Evolutionary conservation across 2,888 invertebrate genomes (phyloP), one percentile per base, ranked within the genome.

Genomic region (Agrochola lota): DNA sequence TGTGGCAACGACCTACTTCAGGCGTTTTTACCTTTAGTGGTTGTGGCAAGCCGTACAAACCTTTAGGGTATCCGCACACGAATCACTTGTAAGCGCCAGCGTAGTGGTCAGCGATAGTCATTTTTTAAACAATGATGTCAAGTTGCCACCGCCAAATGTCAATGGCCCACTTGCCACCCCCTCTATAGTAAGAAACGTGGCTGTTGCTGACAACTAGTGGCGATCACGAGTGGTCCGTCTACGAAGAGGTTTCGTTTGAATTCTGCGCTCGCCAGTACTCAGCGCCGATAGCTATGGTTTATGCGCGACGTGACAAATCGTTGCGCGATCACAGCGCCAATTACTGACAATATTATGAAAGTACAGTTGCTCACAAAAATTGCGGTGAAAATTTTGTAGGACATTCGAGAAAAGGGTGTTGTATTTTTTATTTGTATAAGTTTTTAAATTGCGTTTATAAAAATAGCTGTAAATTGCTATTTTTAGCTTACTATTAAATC

Each of bases 231-330:
- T 49, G 5, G 83, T 12, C n/a, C 83, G 83, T 78, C 26, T 82
- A 76, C 11, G 26, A 2, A 40, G 12, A 35, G 0, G 8, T 62
- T 74, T 30, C 46, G n/a, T 55, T 57, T 23, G 26, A 57, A n/a
- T 85, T 66, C 67, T 30, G 23, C 20, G 23, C 60, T 20, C 30
- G 55, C 57, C 71, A 49, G 79, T 74, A 77, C 74, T 62, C 52
- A 26, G 71, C 20, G 71, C 64, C 73, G 73, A 82, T 72, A 77
- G 59, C 78, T 71, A 74, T 82, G 67, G 72, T 88, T 87, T 85
- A 88, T 82, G 71, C 52, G 57, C 63, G 83, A 85, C 86, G 83
- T 85, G 85, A 85, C 85, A 85, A 85, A 85, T 88, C 86, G 86
- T 86, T 78, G 78, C 78, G 78, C 83, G 85, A 88, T 78, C 86